Conservation (phyloP, 2,888 invertebrate species). For the Drosophila emarginata region DNA sequence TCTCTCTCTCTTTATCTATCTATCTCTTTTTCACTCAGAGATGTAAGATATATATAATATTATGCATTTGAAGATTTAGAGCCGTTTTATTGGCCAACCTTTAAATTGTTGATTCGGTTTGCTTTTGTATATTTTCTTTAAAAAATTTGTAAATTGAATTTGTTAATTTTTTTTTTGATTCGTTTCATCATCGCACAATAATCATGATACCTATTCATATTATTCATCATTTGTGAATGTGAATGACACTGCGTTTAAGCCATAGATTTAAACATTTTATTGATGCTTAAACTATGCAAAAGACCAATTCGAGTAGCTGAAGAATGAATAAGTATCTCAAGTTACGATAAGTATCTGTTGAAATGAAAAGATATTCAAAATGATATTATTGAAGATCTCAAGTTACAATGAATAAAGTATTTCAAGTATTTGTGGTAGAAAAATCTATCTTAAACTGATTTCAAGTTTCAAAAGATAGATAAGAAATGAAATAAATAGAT, state of each 20-base stretch:
- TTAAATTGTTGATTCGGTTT: constrained; percentile 18
- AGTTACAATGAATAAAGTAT: too few relatives aligned
- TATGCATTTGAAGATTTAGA: constrained; percentile 37
- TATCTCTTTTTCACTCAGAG: background rate
- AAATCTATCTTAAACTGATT: too few relatives aligned
- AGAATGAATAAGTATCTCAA: background rate
- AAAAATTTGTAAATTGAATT: constrained; percentile 18
- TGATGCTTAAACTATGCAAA: background rate
- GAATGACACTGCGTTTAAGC: background rate
- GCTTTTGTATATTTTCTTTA: background rate
- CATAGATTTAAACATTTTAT: background rate
- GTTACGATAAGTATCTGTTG: too few relatives aligned
- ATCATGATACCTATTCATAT: background rate
- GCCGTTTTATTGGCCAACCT: constrained; percentile 49
- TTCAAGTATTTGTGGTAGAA: too few relatives aligned
- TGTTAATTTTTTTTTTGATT: constrained; percentile 42
- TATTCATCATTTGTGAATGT: background rate
- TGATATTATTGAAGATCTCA: too few relatives aligned
- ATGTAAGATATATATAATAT: background rate
- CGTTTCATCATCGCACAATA: background rate
- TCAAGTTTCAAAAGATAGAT: too few relatives aligned
- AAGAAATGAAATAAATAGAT: too few relatives aligned
- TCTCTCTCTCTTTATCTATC: background rate
- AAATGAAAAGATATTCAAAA: too few relatives aligned
- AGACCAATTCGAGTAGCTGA: constrained; percentile 1